Evolutionary conservation across 2,113 vertebrate species (phyloP).

Genomic region (Gopherus evgoodei): DNA sequence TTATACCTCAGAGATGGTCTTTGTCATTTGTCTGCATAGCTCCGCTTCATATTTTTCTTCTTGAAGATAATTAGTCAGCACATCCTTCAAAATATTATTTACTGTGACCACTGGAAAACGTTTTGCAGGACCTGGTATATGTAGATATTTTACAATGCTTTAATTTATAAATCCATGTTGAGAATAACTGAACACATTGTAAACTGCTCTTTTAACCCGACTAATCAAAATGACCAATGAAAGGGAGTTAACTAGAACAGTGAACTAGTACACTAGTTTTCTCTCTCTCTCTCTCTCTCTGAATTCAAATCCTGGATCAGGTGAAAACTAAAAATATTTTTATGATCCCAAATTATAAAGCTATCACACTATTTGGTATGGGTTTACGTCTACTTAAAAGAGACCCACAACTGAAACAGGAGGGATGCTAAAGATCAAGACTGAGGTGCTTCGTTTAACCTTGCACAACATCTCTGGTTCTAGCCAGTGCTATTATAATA

Average conservation of each 20-base stretch:
- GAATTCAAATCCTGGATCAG: not conserved
- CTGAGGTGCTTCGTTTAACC: not conserved
- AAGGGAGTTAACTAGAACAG: not conserved
- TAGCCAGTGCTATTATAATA: not conserved
- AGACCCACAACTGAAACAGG: too few relatives aligned
- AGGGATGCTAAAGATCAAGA: not conserved
- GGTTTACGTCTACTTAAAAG: not conserved
- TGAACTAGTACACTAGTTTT: not conserved
- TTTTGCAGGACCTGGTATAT: conserved; percentile 77
- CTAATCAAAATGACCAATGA: not conserved
- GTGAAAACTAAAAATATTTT: not conserved
- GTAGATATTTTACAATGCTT: not conserved
- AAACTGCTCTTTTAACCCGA: not conserved
- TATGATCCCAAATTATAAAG: not conserved
- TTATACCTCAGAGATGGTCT: conserved; percentile 88
- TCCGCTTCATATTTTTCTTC: conserved; percentile 87
- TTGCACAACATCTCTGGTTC: not conserved
- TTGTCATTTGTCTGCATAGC: conserved; percentile 86
- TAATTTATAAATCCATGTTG: not conserved
- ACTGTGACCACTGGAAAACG: conserved; percentile 82
- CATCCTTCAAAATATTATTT: conserved; percentile 87
- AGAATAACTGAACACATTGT: not conserved
- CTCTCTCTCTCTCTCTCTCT: not conserved
- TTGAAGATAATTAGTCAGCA: conserved; percentile 82
- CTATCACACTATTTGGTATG: not conserved